Evolutionary conservation across 37 sponge, comb jelly and placozoan species (phyloP), one percentile per base, ranked within the genome.

Genomic region (Petrosia ficiformis): DNA sequence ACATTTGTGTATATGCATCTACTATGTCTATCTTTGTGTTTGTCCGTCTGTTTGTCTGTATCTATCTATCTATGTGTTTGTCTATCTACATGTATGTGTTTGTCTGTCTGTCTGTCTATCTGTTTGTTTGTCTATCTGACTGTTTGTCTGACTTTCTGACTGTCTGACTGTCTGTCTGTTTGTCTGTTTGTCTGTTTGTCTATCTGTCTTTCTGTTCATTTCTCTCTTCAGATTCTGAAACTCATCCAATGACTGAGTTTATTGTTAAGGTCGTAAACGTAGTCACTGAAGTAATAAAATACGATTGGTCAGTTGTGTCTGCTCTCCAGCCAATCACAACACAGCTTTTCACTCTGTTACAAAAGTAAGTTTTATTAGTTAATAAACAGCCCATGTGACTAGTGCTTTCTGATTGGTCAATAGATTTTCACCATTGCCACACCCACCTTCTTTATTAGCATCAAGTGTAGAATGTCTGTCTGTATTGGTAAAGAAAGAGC

Each of bases 401-500:
- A 8, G 2, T 32, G 4, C 41, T n/a, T 5, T 41, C 2, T 24
- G 34, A 24, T 48, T 35, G 8, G 26, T 25, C 21, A 36, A 28
- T 71, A 88, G 86, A 44, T 77, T 82, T 34, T 74, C 82, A 29
- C 2, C 74, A 29, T 67, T 77, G 19, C 86, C 86, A 11, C 29
- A 70, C 31, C 91, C 86, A 0, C 86, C 91, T 5, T 31, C 44
- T 22, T 30, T 59, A 19, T 66, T 90, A 19, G 82, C 91, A n/a
- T 67, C 77, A 42, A 77, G 86, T 67, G 65, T 90, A n/a, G 34
- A 81, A 44, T 85, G 86, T 48, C 22, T 81, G 3, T 76, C 82
- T n/a, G 86, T 79, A 44, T 76, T 79, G 65, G 66, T 76, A 6
- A 67, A 76, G n/a, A 42, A 72, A 30, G 42, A 70, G 10, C 29